Conservation (phyloP, 2,113 vertebrate genomes). For the Phyllostomus hastatus region DNA sequence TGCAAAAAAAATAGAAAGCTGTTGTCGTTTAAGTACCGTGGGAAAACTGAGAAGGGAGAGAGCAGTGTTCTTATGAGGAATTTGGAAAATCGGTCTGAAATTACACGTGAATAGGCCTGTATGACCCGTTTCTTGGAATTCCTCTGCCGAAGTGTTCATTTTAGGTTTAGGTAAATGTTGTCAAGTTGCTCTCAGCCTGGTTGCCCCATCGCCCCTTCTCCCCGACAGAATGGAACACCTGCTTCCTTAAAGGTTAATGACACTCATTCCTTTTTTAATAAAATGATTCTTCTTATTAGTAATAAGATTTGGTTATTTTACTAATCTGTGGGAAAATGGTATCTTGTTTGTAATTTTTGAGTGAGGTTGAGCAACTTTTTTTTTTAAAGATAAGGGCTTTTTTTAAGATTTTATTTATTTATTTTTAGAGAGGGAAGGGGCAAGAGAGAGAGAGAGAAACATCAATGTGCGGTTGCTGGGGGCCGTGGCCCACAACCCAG, state of each 20-base stretch:
- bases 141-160: not conserved
- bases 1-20: not conserved
- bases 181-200: not conserved
- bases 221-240: not conserved
- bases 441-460: too few species aligned
- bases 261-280: not conserved
- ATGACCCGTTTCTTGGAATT: not conserved
- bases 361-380: not conserved
- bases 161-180: not conserved
- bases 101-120: not conserved
- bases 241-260: not conserved
- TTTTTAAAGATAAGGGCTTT: too few species aligned
- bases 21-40: not conserved
- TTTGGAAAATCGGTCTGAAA: not conserved
- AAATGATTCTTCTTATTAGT: not conserved
- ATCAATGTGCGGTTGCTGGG: too few species aligned
- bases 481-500: too few species aligned
- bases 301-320: not conserved
- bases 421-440: too few species aligned
- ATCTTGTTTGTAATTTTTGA: not conserved
- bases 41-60: not conserved
- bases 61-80: not conserved
- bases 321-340: not conserved
- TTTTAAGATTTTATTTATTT: too few species aligned
- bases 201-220: not conserved